Conservation (phyloP, 2,888 invertebrate genomes). For the Ectropis crepuscularia region DNA sequence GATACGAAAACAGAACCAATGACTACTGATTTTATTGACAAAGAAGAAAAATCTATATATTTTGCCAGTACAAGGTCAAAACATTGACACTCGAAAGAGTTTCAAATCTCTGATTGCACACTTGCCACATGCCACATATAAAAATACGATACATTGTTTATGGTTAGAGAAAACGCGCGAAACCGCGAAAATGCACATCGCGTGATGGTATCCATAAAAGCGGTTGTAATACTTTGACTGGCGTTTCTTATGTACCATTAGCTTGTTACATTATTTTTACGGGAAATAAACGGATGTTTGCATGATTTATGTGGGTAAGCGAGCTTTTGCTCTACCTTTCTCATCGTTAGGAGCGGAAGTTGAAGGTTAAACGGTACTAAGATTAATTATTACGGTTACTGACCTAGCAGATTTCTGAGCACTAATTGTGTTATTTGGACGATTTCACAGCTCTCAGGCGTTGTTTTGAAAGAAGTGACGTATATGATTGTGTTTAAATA, state of each 20-base stretch:
- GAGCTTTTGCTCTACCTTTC: slow-evolving; percentile 17
- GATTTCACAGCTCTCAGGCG: too few species aligned
- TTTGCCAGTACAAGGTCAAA: neutral
- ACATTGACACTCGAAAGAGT: slow-evolving; percentile 39
- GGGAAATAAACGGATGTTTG: slow-evolving; percentile 12
- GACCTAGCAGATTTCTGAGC: neutral
- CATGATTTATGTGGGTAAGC: slow-evolving; percentile 19
- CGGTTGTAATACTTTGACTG: slow-evolving; percentile 3
- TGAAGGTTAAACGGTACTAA: slow-evolving; percentile 11
- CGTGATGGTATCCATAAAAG: slow-evolving; percentile 40
- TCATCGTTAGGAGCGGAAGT: slow-evolving; percentile 17
- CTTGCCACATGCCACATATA: slow-evolving; percentile 18
- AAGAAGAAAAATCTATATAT: too few species aligned
- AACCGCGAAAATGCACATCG: slow-evolving; percentile 53
- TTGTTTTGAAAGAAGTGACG: too few species aligned
- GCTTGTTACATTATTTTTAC: slow-evolving; percentile 15
- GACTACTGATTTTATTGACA: too few species aligned
- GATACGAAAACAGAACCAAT: too few species aligned
- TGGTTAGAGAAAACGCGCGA: slow-evolving; percentile 61
- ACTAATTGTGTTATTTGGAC: too few species aligned
- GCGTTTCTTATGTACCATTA: slow-evolving; percentile 19
- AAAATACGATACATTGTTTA: slow-evolving; percentile 41
- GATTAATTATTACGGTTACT: slow-evolving; percentile 15
- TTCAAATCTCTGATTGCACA: slow-evolving; percentile 31
- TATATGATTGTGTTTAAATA: too few species aligned